Evolutionary conservation across 2,113 vertebrate species (phyloP).

Genomic region (Ailurus styani): DNA sequence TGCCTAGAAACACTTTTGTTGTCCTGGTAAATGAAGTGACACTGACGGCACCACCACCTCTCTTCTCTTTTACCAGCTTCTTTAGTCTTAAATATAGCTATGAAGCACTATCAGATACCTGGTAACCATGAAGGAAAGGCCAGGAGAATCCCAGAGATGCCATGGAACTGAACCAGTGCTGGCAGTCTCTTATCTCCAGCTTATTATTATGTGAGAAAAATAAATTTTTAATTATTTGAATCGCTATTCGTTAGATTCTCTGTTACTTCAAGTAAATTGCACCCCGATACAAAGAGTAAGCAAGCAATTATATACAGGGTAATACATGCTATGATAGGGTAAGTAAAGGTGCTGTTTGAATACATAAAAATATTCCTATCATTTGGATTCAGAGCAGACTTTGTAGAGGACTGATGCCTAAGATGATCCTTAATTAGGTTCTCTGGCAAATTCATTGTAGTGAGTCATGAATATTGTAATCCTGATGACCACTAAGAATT

Average conservation of each 20-base stretch:
- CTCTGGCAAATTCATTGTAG: not conserved
- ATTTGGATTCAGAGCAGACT: not conserved
- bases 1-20: not conserved
- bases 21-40: not conserved
- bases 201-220: not conserved
- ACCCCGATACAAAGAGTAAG: not conserved
- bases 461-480: not conserved
- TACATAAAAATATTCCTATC: not conserved
- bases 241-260: not conserved
- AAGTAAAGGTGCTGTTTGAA: not conserved
- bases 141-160: not conserved
- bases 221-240: not conserved
- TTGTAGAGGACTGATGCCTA: not conserved
- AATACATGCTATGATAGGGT: not conserved
- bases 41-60: not conserved
- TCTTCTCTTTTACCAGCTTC: not conserved
- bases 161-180: not conserved
- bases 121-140: not conserved
- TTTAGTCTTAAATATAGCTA: not conserved
- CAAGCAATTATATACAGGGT: not conserved
- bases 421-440: not conserved
- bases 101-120: not conserved
- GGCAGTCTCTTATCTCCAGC: not conserved
- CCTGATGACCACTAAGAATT: not conserved
- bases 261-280: not conserved